These are phyloP conservation scores for Peromyscus nudipes DNA, from an alignment of 2,797 vertebrate genomes.

Conservation along the genomic window DNA sequence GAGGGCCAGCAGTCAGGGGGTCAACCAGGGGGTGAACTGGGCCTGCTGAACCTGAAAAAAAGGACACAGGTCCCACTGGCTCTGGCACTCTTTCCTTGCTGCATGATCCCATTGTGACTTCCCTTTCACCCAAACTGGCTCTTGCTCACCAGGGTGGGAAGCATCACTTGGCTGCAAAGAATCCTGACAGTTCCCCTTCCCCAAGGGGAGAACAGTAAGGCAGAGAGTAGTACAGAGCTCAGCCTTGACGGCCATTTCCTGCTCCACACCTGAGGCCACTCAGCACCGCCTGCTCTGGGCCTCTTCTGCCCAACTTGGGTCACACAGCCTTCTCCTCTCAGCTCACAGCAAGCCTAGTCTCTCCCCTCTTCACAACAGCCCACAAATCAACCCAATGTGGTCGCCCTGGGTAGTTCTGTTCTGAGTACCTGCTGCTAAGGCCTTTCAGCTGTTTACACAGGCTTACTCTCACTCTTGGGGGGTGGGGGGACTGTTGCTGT, in stretches of 20 bases:
- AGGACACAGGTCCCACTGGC: slow-evolving; percentile 3
- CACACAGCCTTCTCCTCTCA: neutral
- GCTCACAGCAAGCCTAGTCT: neutral
- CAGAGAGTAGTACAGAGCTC: neutral
- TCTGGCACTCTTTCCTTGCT: neutral
- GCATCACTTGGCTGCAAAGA: neutral
- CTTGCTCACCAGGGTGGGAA: neutral
- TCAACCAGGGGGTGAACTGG: slow-evolving; percentile 96
- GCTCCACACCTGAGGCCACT: neutral
- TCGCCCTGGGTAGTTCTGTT: neutral
- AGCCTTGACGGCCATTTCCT: fast-evolving
- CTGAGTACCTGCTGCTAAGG: too few species aligned
- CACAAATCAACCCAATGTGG: neutral
- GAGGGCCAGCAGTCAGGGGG: slow-evolving; percentile 95
- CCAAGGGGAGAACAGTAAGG: fast-evolving
- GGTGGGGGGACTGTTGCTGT: neutral
- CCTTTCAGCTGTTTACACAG: neutral
- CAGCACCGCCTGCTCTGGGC: neutral
- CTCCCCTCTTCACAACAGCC: too few species aligned
- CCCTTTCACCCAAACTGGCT: slow-evolving; percentile 8
- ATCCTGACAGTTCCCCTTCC: neutral
- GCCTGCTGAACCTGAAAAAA: slow-evolving; percentile 93
- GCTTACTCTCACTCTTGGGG: neutral
- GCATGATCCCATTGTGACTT: neutral
- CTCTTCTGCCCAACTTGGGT: neutral